Conservation (phyloP, 1,140 invertebrate species). For the Copidosoma floridanum region DNA sequence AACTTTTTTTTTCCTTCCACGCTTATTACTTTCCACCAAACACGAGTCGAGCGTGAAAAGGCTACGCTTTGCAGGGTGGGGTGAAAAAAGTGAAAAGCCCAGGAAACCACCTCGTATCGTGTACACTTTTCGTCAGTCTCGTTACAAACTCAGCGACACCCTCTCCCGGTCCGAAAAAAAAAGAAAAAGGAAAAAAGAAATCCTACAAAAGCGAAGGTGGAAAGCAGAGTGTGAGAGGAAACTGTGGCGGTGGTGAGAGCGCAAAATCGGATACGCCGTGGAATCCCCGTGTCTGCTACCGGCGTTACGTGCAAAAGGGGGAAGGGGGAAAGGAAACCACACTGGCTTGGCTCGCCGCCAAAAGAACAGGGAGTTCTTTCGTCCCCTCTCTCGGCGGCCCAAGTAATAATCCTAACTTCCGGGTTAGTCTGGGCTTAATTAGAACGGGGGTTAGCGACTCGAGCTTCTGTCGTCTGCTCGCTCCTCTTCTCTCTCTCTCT, state of each 20-base stretch:
- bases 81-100: too few relatives aligned
- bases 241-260: not conserved
- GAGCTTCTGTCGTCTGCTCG: constrained; percentile 2
- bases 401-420: constrained; percentile 55
- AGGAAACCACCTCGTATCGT: too few relatives aligned
- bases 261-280: constrained; percentile 16
- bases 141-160: too few relatives aligned
- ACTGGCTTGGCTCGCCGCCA: constrained; percentile 38
- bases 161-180: too few relatives aligned
- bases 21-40: not conserved
- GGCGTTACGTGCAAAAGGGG: constrained; percentile 20
- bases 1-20: not conserved
- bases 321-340: constrained; percentile 23
- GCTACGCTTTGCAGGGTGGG: too few relatives aligned
- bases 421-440: constrained; percentile 52
- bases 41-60: too few relatives aligned
- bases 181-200: too few relatives aligned
- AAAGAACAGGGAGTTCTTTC: constrained; percentile 35
- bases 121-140: too few relatives aligned
- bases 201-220: too few relatives aligned
- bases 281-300: not conserved
- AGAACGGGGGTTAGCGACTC: constrained; percentile 47
- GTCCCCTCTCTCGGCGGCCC: constrained; percentile 24
- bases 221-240: too few relatives aligned
- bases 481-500: not conserved